Evolutionary conservation across 2,888 invertebrate genomes (phyloP).

Genomic region (Nomada ruficornis): DNA sequence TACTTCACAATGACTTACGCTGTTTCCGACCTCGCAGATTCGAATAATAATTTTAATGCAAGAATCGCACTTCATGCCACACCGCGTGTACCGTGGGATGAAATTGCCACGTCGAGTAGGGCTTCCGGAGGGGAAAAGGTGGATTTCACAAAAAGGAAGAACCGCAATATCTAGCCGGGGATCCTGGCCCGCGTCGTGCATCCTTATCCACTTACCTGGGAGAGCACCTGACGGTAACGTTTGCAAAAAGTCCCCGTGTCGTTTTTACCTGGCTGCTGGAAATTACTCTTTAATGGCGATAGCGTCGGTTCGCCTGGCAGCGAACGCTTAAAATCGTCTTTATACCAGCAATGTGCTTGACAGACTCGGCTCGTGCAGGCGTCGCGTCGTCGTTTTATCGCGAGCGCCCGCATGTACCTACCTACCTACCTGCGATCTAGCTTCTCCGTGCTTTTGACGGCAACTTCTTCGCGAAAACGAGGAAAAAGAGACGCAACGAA

Average conservation of each 20-base stretch:
- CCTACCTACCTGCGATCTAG: conserved; percentile 18
- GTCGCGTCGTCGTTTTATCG: conserved; percentile 39
- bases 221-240: conserved; percentile 66
- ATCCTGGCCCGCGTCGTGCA: conserved; percentile 54
- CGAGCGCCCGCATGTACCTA: conserved; percentile 22
- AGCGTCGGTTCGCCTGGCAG: conserved; percentile 52
- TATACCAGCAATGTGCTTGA: conserved; percentile 43
- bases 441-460: conserved; percentile 28
- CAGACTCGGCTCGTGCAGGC: conserved; percentile 30
- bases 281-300: conserved; percentile 68
- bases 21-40: no score
- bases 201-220: conserved; percentile 72
- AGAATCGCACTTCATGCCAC: not conserved
- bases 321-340: conserved; percentile 65
- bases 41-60: not conserved
- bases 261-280: conserved; percentile 60
- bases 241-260: conserved; percentile 63
- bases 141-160: conserved; percentile 47
- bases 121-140: not conserved
- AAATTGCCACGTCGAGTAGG: conserved; percentile 46
- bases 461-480: conserved; percentile 23
- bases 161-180: conserved; percentile 57
- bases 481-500: not conserved
- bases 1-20: no score
- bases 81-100: not conserved